Evolutionary conservation across 2,797 vertebrate species (phyloP).

Genomic region (Monodelphis domestica): DNA sequence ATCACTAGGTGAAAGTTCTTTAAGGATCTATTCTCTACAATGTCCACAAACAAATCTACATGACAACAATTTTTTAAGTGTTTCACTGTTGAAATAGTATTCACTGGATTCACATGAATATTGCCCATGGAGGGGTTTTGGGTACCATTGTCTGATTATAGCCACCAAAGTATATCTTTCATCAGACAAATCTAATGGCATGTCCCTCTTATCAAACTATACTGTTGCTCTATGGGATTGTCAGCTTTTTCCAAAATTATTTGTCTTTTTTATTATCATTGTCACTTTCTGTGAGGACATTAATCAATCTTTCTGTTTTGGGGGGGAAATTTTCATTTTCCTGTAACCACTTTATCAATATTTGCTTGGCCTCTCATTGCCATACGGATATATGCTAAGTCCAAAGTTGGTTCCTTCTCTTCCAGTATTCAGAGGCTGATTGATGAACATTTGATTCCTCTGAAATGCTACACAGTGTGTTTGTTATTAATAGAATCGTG

Average conservation of each 20-base stretch:
- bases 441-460: neutral
- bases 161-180: neutral
- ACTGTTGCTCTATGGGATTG: neutral
- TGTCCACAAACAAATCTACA: neutral
- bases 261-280: too few relatives aligned
- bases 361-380: too few relatives aligned
- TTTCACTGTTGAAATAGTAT: neutral
- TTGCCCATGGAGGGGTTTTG: neutral
- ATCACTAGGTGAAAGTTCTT: neutral
- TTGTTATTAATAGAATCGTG: neutral
- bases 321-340: neutral
- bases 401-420: neutral
- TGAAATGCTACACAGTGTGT: neutral
- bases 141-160: neutral
- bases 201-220: neutral
- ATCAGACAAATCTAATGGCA: neutral
- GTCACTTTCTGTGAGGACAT: neutral
- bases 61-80: neutral
- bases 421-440: neutral
- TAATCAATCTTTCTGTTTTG: neutral
- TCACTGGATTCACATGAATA: neutral
- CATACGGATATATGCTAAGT: neutral
- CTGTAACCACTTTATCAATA: neutral
- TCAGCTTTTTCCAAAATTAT: neutral
- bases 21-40: neutral